These are phyloP conservation scores for Rousettus madagascariensis DNA, from an alignment of 2,797 vertebrate genomes.

Conservation along the genomic window DNA sequence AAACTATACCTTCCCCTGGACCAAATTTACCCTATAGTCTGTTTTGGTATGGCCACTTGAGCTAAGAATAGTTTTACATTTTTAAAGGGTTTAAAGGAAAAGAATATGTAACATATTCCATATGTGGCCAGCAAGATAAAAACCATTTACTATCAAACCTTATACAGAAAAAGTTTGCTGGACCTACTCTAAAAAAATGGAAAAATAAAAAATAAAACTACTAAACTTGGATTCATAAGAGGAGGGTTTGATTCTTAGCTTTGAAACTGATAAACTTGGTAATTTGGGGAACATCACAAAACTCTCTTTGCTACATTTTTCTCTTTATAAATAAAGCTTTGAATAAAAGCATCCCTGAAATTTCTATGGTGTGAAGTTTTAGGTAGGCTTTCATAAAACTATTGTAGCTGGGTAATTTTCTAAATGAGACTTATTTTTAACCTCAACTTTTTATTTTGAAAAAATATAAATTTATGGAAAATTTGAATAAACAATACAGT, in stretches of 20 bases:
- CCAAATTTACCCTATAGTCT: neutral
- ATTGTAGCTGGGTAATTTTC: neutral
- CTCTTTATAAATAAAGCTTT: neutral
- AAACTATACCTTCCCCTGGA: accelerated
- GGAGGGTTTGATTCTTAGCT: neutral
- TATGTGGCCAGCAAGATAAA: neutral
- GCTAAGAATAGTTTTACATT: neutral
- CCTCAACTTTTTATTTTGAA: neutral
- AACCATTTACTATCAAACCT: neutral
- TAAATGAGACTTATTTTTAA: neutral
- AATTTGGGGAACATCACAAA: neutral
- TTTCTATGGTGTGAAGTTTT: neutral
- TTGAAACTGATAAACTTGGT: neutral
- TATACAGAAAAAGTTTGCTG: neutral
- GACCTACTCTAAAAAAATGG: neutral
- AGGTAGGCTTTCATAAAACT: neutral
- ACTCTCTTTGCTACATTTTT: neutral
- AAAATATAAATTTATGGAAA: neutral
- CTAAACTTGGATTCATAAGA: neutral
- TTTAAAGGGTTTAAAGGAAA: neutral
- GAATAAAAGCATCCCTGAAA: neutral
- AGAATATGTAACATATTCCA: neutral
- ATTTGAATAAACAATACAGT: neutral
- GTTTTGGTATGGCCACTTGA: neutral
- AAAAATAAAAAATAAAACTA: neutral